Conservation (phyloP, 2,113 vertebrate species). For the Chrysemys picta region DNA sequence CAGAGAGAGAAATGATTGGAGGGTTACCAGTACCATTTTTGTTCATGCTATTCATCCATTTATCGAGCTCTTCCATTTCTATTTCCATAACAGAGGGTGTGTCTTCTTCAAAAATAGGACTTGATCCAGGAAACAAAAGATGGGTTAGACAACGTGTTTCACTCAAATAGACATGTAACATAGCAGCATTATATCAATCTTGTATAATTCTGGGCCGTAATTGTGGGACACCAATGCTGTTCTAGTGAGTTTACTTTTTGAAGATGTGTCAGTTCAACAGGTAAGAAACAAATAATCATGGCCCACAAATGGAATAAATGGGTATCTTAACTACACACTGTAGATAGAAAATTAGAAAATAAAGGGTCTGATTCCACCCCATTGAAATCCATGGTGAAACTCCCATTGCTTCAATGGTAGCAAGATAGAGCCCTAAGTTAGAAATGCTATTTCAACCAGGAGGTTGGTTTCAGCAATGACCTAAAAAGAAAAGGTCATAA, state of each 20-base stretch:
- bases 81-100: slow-evolving; percentile 97
- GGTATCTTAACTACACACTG: too few species aligned
- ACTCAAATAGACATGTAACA: background rate
- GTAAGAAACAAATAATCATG: background rate
- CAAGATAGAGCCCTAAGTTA: background rate
- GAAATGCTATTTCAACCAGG: background rate
- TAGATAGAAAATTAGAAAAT: background rate
- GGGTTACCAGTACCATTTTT: slow-evolving; percentile 80
- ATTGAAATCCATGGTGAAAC: background rate
- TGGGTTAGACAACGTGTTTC: background rate
- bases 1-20: background rate
- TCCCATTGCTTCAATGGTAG: background rate
- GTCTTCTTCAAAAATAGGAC: slow-evolving; percentile 99
- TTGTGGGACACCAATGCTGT: background rate
- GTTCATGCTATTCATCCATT: slow-evolving; percentile 90
- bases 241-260: background rate
- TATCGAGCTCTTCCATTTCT: slow-evolving; percentile 97
- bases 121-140: slow-evolving; percentile 55
- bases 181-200: background rate
- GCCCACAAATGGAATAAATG: background rate
- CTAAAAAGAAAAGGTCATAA: slow-evolving; percentile 15
- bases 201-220: background rate
- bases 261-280: background rate
- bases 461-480: background rate
- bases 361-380: background rate